These are phyloP conservation scores for Mythimna vitellina DNA, from an alignment of 2,888 invertebrate genomes.

Conservation along the genomic window DNA sequence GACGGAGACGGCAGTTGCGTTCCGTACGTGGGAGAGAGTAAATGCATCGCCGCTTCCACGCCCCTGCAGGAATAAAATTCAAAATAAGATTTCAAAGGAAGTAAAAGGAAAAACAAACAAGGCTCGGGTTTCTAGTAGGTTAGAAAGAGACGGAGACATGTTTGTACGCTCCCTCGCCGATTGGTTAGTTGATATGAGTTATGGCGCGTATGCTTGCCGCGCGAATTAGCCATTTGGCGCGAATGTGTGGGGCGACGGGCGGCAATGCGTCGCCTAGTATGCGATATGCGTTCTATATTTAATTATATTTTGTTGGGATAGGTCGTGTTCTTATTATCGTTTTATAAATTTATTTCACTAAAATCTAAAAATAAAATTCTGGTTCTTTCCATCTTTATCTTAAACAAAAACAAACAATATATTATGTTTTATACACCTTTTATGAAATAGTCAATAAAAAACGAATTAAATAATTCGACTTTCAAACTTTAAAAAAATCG, in stretches of 20 bases:
- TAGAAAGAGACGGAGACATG: slow-evolving; percentile 83
- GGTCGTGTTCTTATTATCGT: slow-evolving; percentile 44
- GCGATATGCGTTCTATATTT: slow-evolving; percentile 51
- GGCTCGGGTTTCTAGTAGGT: slow-evolving; percentile 86
- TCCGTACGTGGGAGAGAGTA: slow-evolving; percentile 84
- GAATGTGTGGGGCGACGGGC: slow-evolving; percentile 84
- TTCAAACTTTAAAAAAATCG: background rate
- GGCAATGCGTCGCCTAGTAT: slow-evolving; percentile 68
- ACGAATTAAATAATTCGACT: background rate
- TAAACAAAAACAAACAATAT: background rate
- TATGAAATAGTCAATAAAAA: background rate
- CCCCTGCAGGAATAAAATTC: slow-evolving; percentile 90
- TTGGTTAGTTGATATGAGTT: slow-evolving; percentile 88
- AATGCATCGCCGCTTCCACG: slow-evolving; percentile 91
- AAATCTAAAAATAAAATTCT: background rate
- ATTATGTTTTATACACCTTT: no score
- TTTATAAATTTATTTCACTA: background rate
- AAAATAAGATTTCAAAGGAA: slow-evolving; percentile 90
- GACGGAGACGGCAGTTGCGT: slow-evolving; percentile 79
- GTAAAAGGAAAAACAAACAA: slow-evolving; percentile 89
- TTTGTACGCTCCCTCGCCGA: slow-evolving; percentile 77
- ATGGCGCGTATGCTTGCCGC: slow-evolving; percentile 88
- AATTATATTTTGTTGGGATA: slow-evolving; percentile 61
- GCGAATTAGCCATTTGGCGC: slow-evolving; percentile 89
- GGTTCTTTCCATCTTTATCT: background rate